A percentile compares a stretch with the other conserved stretches of the same genome.
Conservation (phyloP, 2,797 vertebrate genomes). For the Tadarida brasiliensis region DNA sequence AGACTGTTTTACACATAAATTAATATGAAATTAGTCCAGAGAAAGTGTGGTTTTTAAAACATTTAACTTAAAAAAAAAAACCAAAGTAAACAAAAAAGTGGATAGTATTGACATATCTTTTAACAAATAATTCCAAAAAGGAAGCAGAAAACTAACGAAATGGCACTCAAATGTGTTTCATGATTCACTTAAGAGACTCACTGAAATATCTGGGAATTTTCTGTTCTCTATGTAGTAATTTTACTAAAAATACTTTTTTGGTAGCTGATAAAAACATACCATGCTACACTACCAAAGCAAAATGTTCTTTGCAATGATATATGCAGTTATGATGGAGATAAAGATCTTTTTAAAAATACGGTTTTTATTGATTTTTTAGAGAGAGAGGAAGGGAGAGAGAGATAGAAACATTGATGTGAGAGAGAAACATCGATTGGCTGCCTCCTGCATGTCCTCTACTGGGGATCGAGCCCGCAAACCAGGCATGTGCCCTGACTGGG, state of each 20-base stretch:
- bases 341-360: too few relatives aligned
- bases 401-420: too few relatives aligned
- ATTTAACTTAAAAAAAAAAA: conserved; percentile 40
- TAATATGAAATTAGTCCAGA: conserved; percentile 29
- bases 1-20: background rate
- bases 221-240: conserved; percentile 1
- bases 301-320: background rate
- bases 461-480: too few relatives aligned
- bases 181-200: background rate
- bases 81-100: conserved; percentile 1
- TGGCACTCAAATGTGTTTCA: background rate
- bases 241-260: background rate
- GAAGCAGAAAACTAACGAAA: conserved; percentile 26
- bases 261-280: background rate
- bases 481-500: too few relatives aligned
- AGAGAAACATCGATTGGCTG: too few relatives aligned
- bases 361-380: too few relatives aligned
- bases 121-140: conserved; percentile 1
- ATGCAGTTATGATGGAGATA: background rate
- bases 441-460: too few relatives aligned
- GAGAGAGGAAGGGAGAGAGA: too few relatives aligned
- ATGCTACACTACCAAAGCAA: background rate
- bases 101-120: background rate
- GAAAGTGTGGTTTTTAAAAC: background rate
- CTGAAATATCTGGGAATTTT: background rate